Percentiles rank a stretch among this genome's conserved stretches.
These are phyloP conservation scores for Catocala sponsa DNA, from an alignment of 2,888 invertebrate species.

Conservation along the genomic window DNA sequence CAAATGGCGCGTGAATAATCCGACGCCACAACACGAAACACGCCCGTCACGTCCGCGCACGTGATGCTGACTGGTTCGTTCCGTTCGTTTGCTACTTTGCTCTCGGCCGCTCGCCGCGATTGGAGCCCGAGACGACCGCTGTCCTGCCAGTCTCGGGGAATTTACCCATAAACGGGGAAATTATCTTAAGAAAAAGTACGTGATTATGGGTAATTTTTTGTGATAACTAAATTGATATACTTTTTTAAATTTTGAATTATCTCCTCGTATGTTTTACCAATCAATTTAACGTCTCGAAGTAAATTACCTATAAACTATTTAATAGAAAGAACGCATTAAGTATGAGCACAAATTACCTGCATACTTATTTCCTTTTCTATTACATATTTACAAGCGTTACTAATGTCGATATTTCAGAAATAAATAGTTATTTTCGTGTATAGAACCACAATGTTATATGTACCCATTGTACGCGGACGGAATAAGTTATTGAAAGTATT, in stretches of 20 bases:
- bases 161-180: slow-evolving; percentile 64
- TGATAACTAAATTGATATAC: too few relatives aligned
- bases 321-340: too few relatives aligned
- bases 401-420: slow-evolving; percentile 36
- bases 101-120: slow-evolving; percentile 62
- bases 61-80: slow-evolving; percentile 85
- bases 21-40: slow-evolving; percentile 58
- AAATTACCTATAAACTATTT: too few relatives aligned
- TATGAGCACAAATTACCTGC: not conserved
- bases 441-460: slow-evolving; percentile 30
- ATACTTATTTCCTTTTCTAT: not conserved
- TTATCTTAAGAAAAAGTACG: slow-evolving; percentile 18
- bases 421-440: slow-evolving; percentile 41
- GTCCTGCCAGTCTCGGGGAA: slow-evolving; percentile 66
- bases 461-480: slow-evolving; percentile 43
- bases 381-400: slow-evolving; percentile 12
- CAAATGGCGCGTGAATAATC: slow-evolving; percentile 82
- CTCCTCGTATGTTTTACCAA: too few relatives aligned
- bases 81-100: slow-evolving; percentile 70
- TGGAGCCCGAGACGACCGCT: slow-evolving; percentile 67
- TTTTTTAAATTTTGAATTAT: too few relatives aligned
- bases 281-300: too few relatives aligned
- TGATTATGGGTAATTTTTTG: not conserved
- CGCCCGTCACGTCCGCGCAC: slow-evolving; percentile 76
- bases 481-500: slow-evolving; percentile 49